Percentiles rank a stretch among this genome's conserved stretches.
Conservation (phyloP, 2,888 invertebrate genomes). For the Dorcus hopei region DNA sequence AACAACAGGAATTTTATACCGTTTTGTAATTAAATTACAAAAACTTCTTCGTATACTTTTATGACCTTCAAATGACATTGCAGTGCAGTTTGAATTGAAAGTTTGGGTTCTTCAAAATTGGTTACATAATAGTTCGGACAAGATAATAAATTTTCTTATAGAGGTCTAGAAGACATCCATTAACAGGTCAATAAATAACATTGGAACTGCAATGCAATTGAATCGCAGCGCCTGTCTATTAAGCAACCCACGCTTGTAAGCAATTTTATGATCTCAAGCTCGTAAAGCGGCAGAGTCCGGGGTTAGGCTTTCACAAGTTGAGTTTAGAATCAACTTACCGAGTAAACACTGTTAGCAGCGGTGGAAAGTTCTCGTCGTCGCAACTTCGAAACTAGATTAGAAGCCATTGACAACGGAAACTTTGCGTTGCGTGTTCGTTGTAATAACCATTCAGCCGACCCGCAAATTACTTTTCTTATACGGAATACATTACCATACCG, state of each 20-base stretch:
- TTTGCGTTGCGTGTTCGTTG: constrained; percentile 14
- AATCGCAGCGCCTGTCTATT: constrained; percentile 17
- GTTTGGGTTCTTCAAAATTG: neutral
- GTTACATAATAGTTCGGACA: constrained; percentile 11
- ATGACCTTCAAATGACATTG: constrained; percentile 1
- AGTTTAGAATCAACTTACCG: constrained; percentile 16
- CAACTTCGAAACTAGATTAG: constrained; percentile 23
- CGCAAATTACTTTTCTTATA: constrained; percentile 8
- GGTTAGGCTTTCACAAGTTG: neutral
- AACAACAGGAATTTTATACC: too few relatives aligned
- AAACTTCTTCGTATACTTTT: neutral
- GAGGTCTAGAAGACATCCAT: constrained; percentile 14
- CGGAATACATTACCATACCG: constrained; percentile 1
- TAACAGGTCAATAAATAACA: constrained; percentile 24
- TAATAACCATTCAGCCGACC: constrained; percentile 17
- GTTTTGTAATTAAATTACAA: too few relatives aligned
- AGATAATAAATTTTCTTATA: constrained; percentile 20
- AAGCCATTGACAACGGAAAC: constrained; percentile 20
- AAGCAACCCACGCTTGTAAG: constrained; percentile 14
- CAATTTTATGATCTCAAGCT: constrained; percentile 19
- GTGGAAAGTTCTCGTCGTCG: constrained; percentile 12
- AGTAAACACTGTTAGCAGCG: constrained; percentile 23
- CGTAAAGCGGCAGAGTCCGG: constrained; percentile 16
- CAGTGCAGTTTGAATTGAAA: neutral
- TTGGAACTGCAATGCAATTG: constrained; percentile 19